A percentile compares a stretch with the other conserved stretches of the same genome.
These are phyloP conservation scores for Neelides folsomi DNA, from an alignment of 2,888 invertebrate genomes.

Conservation along the genomic window DNA sequence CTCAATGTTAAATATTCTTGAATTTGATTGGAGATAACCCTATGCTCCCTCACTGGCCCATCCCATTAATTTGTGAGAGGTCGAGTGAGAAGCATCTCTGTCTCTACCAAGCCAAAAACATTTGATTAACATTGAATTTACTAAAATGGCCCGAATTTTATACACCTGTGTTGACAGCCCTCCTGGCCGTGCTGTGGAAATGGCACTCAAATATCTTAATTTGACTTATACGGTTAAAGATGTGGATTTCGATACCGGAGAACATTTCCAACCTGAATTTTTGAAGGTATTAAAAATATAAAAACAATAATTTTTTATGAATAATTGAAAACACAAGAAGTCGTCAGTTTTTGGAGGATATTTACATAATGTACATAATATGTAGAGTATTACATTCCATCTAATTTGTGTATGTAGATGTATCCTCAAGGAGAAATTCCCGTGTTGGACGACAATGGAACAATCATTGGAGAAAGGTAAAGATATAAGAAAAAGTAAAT, in stretches of 20 bases:
- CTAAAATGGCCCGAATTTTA: constrained; percentile 43
- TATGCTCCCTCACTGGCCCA: too few species aligned
- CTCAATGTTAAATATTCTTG: too few species aligned
- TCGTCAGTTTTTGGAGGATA: too few species aligned
- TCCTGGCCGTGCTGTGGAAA: constrained; percentile 58
- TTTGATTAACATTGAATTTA: too few species aligned
- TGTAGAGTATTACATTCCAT: too few species aligned
- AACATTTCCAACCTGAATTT: constrained; percentile 41
- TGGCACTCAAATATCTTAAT: constrained; percentile 50
- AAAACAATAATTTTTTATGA: not conserved
- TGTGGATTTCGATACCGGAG: constrained; percentile 55
- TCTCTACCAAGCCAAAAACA: too few species aligned
- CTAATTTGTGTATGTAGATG: constrained; percentile 21
- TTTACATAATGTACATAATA: too few species aligned
- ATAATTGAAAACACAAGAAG: too few species aligned
- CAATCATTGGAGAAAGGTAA: constrained; percentile 59
- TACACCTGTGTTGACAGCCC: constrained; percentile 65
- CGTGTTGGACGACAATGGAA: constrained; percentile 62
- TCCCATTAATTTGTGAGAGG: too few species aligned
- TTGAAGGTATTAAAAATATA: constrained; percentile 25
- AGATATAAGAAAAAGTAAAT: constrained; percentile 3
- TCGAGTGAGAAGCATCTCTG: too few species aligned
- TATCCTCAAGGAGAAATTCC: constrained; percentile 43
- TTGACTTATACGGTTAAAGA: constrained; percentile 53
- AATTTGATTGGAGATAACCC: too few species aligned